These are phyloP conservation scores for Sinohyriopsis cumingii DNA, from an alignment of 2,888 invertebrate genomes.

Conservation along the genomic window DNA sequence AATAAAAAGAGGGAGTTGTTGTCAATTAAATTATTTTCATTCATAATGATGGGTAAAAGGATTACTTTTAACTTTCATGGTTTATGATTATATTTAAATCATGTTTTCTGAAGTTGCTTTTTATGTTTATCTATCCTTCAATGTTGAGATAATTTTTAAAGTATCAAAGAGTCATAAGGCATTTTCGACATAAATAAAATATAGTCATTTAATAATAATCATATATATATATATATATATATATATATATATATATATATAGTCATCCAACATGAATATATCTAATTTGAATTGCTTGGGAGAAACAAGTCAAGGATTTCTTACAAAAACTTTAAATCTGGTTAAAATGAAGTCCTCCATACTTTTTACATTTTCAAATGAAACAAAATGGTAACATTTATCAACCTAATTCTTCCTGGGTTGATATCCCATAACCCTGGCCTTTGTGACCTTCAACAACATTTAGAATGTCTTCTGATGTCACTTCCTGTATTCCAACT, in stretches of 20 bases:
- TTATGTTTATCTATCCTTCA: too few species aligned
- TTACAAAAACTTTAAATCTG: too few species aligned
- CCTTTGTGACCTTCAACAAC: conserved; percentile 66
- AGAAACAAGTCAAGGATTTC: not conserved
- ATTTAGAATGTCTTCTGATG: conserved; percentile 54
- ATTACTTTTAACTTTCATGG: too few species aligned
- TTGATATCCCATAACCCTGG: conserved; percentile 62
- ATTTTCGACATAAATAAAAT: too few species aligned
- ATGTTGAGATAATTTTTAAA: too few species aligned
- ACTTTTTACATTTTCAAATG: too few species aligned
- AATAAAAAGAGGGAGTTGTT: not conserved
- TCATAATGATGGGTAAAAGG: too few species aligned
- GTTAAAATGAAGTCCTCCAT: too few species aligned
- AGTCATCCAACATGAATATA: not conserved
- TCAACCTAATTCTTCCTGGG: conserved; percentile 60
- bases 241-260: not conserved
- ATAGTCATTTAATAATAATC: not conserved
- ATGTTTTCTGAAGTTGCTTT: too few species aligned
- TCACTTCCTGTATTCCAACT: conserved; percentile 46
- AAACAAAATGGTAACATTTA: not conserved
- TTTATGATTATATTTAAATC: too few species aligned
- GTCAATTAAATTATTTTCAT: too few species aligned
- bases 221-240: not conserved
- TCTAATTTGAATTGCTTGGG: not conserved
- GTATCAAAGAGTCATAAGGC: too few species aligned